Conservation (phyloP, 1,140 invertebrate species). For the Aphelenchoides fujianensis region DNA sequence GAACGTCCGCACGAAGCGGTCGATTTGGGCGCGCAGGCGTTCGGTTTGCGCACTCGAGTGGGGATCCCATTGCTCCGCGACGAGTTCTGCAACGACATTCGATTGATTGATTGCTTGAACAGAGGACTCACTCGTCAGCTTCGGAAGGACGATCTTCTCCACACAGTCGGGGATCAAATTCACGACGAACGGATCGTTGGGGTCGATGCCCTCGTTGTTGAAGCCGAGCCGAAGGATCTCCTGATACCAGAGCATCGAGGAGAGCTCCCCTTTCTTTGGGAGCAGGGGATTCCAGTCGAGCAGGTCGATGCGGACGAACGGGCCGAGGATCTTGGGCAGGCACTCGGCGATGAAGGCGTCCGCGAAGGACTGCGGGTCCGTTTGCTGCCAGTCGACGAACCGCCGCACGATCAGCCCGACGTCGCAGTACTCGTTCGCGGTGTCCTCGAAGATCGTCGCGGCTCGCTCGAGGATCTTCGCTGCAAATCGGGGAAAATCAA, state of each 20-base stretch:
- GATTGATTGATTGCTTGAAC: background rate
- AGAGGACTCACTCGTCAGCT: conserved; percentile 50
- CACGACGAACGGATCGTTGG: conserved; percentile 36
- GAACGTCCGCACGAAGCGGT: background rate
- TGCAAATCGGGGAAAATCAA: conserved; percentile 29
- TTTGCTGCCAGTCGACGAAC: conserved; percentile 42
- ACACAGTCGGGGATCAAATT: conserved; percentile 40
- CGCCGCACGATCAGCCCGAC: conserved; percentile 71
- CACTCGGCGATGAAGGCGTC: conserved; percentile 89
- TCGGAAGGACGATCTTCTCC: conserved; percentile 49
- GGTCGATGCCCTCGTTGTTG: conserved; percentile 44
- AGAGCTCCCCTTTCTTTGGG: background rate
- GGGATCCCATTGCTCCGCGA: conserved; percentile 3
- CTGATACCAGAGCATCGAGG: conserved; percentile 36
- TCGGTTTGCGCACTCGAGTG: background rate
- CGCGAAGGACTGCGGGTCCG: conserved; percentile 70
- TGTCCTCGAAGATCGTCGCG: conserved; percentile 76
- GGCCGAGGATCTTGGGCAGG: conserved; percentile 80
- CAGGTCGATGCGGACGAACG: conserved; percentile 75
- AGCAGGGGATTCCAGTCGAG: conserved; percentile 68
- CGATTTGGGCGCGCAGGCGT: background rate
- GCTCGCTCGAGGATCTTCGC: conserved; percentile 68
- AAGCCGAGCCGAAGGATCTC: conserved; percentile 35
- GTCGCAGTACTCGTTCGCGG: conserved; percentile 81
- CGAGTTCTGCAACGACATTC: background rate